Base-by-base conservation (phyloP, 1,140 invertebrate genomes). In the Drosophila jambulina region DNA sequence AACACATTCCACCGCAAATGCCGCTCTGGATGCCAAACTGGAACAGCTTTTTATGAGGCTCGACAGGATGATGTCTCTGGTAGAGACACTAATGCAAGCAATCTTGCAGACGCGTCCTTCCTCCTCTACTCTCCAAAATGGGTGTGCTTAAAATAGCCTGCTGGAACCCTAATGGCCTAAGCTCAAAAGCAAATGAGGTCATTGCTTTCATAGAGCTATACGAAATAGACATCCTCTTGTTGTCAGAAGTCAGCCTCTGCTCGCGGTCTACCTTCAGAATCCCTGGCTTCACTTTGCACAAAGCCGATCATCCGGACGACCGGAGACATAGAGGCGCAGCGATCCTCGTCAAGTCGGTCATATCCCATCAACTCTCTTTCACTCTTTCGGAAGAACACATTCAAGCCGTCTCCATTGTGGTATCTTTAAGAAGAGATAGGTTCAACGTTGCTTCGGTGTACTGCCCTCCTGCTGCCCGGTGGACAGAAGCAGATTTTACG, bases 21-120 rank as follows among this genome's bases (percentile, higher is more conserved):
- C n/a, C n/a, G n/a, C 10, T 25, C 36, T 57, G 15, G 17, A 57
- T 27, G 36, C 54, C 23, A 57, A 57, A 19, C 36, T 57, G 17
- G 23, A 57, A 42, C 23, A 42, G 10, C 42, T 21, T 13, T 23
- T 45, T 13, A 45, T 12, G 19, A 43, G n/a, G 42, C 42, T 43
- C 42, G 42, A 43, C 19, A 43, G 10, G 19, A 43, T 43, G 10
- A 43, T 21, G 42, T 21, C 19, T 4, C 19, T 43, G 10, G 9
- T 43, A 21, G 42, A 43, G n/a, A 21, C 42, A 21, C 19, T 43
- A 43, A 43, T 43, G 42, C 19, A 43, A 21, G 42, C 4, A 21
- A 7, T 43, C 42, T 4, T 43, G 42, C 19, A 43, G 19, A 21
- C 19, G 19, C 42, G 19, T 43, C n/a, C 40, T 9, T 43, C 42